Percentiles rank a stretch among this genome's conserved stretches.
Evolutionary conservation across 2,797 vertebrate genomes (phyloP).

Genomic region (Loris lydekkerianus): DNA sequence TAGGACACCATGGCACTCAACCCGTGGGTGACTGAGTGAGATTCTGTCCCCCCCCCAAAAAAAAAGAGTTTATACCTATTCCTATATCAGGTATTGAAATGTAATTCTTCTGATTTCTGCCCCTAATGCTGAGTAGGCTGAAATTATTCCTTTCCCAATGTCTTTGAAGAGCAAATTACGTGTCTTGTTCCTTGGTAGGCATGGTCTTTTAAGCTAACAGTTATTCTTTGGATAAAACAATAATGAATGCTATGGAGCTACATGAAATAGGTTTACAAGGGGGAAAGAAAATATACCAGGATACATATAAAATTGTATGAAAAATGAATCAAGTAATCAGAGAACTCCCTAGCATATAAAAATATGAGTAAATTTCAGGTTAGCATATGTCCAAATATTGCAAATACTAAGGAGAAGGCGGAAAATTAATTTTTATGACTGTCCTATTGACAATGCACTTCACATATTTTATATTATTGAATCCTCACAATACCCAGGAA

Average conservation of each 20-base stretch:
- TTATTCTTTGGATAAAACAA: constrained; percentile 8
- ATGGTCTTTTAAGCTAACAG: constrained; percentile 31
- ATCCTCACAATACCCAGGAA: neutral
- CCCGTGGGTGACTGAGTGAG: no score
- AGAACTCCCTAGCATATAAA: constrained; percentile 37
- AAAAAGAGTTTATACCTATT: neutral
- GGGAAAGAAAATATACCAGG: neutral
- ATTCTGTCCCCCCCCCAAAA: no score
- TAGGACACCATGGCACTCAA: no score
- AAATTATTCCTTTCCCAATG: neutral
- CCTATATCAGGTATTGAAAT: neutral
- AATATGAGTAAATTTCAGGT: constrained; percentile 43
- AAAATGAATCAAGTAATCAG: constrained; percentile 54
- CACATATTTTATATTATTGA: neutral
- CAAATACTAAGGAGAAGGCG: constrained; percentile 17
- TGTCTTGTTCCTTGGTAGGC: neutral
- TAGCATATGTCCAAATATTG: constrained; percentile 12
- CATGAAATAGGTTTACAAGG: neutral
- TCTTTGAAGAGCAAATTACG: constrained; percentile 40
- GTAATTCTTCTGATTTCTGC: neutral
- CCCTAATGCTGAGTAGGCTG: neutral
- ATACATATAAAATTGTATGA: neutral
- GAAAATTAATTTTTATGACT: neutral
- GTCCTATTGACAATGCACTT: neutral
- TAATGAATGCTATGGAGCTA: neutral